phyloP scores from a whole-genome alignment of 2,888 invertebrate species.

The Hemistola chrysoprasaria region DNA sequence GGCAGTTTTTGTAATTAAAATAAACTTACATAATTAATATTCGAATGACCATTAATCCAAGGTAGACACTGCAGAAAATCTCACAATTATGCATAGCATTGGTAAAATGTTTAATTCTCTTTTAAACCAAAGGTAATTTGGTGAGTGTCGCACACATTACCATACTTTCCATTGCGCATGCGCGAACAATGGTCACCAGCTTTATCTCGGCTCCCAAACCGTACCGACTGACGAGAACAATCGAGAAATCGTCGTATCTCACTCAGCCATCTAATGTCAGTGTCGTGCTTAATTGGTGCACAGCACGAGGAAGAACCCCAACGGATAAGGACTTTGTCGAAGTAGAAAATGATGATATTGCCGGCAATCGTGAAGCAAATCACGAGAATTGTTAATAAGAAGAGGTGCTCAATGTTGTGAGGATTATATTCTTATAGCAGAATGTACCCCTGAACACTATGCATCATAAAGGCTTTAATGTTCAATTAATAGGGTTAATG shows the following conservation, averaged over 20 bases:
- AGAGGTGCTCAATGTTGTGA: background rate
- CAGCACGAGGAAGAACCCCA: conserved; percentile 15
- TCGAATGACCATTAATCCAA: too few relatives aligned
- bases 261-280: conserved; percentile 65
- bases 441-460: conserved; percentile 9
- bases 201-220: conserved; percentile 37
- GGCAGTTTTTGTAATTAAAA: too few relatives aligned
- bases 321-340: conserved; percentile 8
- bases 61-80: too few relatives aligned
- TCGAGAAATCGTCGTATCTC: conserved; percentile 65
- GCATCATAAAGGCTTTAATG: conserved; percentile 9
- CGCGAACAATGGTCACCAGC: conserved; percentile 41
- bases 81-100: background rate
- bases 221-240: conserved; percentile 60
- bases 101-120: background rate
- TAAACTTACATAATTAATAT: too few relatives aligned
- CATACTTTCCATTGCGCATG: conserved; percentile 49
- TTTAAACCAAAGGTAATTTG: conserved; percentile 12
- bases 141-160: conserved; percentile 35
- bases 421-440: too few relatives aligned
- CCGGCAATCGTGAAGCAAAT: background rate
- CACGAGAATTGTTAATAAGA: conserved; percentile 1
- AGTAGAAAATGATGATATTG: background rate
- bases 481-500: conserved; percentile 8
- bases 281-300: conserved; percentile 56